Evolutionary conservation across 2,888 invertebrate species (phyloP).

Genomic region (Isotomurus palustris): DNA sequence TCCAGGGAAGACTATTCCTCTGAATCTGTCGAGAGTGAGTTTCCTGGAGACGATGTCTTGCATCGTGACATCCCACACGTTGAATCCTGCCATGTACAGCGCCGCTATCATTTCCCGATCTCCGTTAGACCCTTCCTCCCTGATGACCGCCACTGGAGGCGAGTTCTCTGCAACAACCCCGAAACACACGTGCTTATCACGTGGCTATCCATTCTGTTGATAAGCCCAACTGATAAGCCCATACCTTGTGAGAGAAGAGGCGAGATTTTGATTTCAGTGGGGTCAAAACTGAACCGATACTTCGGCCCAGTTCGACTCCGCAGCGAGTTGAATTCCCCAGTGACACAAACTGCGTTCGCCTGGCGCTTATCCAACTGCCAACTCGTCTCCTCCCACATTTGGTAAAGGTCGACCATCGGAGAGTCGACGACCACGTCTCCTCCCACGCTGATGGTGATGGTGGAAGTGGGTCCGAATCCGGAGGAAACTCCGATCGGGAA

Average conservation of each 20-base stretch:
- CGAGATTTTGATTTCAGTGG: constrained; percentile 47
- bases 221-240: neutral
- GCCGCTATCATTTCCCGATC: constrained; percentile 93
- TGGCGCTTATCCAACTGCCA: constrained; percentile 82
- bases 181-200: neutral
- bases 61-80: constrained; percentile 90
- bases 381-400: constrained; percentile 94
- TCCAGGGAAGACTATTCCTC: constrained; percentile 89
- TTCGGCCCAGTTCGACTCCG: constrained; percentile 64
- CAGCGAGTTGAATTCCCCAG: constrained; percentile 70
- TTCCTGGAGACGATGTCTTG: constrained; percentile 72
- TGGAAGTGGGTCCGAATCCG: constrained; percentile 63
- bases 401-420: constrained; percentile 64
- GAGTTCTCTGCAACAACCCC: constrained; percentile 44
- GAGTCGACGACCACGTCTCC: constrained; percentile 60
- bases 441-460: constrained; percentile 59
- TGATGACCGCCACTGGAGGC: constrained; percentile 78
- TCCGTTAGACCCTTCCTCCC: constrained; percentile 96
- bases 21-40: constrained; percentile 71
- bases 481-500: constrained; percentile 64
- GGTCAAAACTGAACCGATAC: constrained; percentile 67
- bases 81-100: constrained; percentile 72
- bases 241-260: constrained; percentile 39
- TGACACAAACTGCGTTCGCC: constrained; percentile 71
- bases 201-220: neutral